Base-by-base conservation (phyloP, 2,888 invertebrate species). In the Eilema griseolum region DNA sequence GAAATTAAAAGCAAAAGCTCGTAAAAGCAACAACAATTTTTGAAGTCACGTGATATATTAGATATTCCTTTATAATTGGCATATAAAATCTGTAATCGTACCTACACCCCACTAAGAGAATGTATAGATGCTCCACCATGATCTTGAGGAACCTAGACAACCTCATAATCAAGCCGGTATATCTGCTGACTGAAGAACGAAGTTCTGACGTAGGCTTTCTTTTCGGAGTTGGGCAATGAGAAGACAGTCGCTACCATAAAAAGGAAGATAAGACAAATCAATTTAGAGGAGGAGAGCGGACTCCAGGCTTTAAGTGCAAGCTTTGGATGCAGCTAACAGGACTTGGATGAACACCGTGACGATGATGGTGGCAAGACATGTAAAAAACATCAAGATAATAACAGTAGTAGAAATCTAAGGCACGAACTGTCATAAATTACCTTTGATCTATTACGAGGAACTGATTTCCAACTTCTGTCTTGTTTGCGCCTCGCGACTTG, bases 391-490 rank as follows among this genome's bases (percentile, higher is more conserved):
- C 16, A 46, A 28, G 10, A 63, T 8, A 24, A 16, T 41, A 12
- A 12, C 26, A 5, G 26, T 28, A 7, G 11, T 26, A 20, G 46
- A 37, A 26, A 26, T n/a, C 46, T 11, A n/a, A 10, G 4, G 8
- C 26, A 24, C 10, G 1, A 64, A 64, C 3, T 14, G 46, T 8
- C 20, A 14, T 31, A 52, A 64, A 64, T 64, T 64, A 23, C n/a
- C 31, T 64, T 56, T 64, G 52, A 64, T 64, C 28, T 23, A 64
- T 52, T 56, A 56, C 64, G 11, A 8, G 14, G 31, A 64, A 26
- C 11, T 46, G 63, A 26, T 26, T 46, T n/a, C 20, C n/a, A 11
- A 31, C 33, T 26, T n/a, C 14, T 16, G 28, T 41, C 46, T 61
- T 62, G 61, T 60, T 61, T 52, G 28, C 61, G 16, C 23, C 23